Evolutionary conservation across 2,888 invertebrate genomes (phyloP).

Genomic region (Pristionchus exspectatus): DNA sequence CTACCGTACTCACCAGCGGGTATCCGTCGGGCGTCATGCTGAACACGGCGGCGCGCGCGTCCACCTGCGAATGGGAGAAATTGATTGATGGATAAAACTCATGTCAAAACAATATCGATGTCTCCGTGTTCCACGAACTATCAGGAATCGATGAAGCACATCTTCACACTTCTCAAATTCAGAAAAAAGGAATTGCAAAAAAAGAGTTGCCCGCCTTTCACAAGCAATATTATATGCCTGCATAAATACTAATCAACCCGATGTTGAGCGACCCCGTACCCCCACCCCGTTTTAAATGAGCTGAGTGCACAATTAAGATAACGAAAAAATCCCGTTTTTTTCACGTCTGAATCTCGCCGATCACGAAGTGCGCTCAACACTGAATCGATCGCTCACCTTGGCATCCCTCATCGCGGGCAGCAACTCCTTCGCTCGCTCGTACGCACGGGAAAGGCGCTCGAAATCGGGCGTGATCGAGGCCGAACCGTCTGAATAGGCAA

Average conservation of each 20-base stretch:
- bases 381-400: conserved; percentile 3
- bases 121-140: not conserved
- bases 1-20: conserved; percentile 79
- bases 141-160: not conserved
- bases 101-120: not conserved
- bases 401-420: conserved; percentile 62
- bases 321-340: no score
- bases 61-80: conserved; percentile 59
- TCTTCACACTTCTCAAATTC: not conserved
- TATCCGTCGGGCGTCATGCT: conserved; percentile 80
- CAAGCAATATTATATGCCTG: no score
- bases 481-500: conserved; percentile 62
- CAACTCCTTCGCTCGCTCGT: conserved; percentile 65
- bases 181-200: no score
- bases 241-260: no score
- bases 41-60: conserved; percentile 70
- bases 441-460: conserved; percentile 65
- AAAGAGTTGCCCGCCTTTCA: no score
- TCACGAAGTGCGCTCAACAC: no score
- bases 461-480: conserved; percentile 66
- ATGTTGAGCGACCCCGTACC: no score
- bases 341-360: no score
- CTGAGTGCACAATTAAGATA: no score
- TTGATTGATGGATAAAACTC: no score
- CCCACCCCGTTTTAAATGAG: no score